Percentiles rank a stretch among this genome's conserved stretches.
phyloP scores from a whole-genome alignment of 2,797 vertebrate genomes.

The Spizella passerina region DNA sequence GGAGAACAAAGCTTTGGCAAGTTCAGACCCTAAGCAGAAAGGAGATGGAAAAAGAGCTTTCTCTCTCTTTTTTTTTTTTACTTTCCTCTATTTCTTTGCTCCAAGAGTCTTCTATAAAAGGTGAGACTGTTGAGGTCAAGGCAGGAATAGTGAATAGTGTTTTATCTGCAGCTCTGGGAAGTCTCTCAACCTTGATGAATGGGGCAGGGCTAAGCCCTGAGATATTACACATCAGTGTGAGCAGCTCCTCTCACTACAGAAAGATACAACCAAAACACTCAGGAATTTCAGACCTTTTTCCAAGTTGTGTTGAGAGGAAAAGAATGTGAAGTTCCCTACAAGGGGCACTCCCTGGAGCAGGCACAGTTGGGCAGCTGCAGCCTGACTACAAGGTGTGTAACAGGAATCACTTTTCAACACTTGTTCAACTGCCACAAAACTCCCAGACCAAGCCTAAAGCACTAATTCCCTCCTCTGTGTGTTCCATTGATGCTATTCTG shows the following conservation, averaged over 20 bases:
- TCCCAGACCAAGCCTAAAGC: not conserved
- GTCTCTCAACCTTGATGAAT: not conserved
- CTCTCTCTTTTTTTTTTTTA: no score
- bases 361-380: not conserved
- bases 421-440: not conserved
- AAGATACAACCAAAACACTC: not conserved
- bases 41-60: not conserved
- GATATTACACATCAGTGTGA: not conserved
- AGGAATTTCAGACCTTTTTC: not conserved
- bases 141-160: not conserved
- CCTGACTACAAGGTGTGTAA: not conserved
- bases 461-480: no score
- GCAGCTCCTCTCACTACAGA: not conserved
- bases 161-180: constrained; percentile 3
- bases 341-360: not conserved
- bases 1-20: constrained; percentile 27
- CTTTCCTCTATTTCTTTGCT: not conserved
- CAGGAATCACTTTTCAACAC: not conserved
- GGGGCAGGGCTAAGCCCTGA: not conserved
- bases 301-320: not conserved
- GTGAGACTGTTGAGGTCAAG: not conserved
- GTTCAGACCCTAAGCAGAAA: not conserved
- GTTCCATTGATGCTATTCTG: not conserved
- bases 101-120: not conserved
- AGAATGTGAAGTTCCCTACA: not conserved